Evolutionary conservation across 1,140 invertebrate species (phyloP), one percentile per base, ranked within the genome.

Genomic region (Dreissena polymorpha): DNA sequence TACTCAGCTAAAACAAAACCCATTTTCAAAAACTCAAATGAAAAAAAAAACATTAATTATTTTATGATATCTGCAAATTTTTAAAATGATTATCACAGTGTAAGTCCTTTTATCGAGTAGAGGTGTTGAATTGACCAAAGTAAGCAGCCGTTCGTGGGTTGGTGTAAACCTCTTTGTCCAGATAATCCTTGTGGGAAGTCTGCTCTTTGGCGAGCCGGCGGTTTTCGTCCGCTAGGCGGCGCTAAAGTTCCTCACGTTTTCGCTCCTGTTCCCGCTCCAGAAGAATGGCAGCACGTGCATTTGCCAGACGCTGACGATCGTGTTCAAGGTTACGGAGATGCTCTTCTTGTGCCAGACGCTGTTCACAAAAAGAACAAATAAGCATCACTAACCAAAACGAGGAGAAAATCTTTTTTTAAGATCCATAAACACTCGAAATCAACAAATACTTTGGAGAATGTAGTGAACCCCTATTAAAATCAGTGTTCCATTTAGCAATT

Each of bases 61-160:
- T 39, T 39, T 39, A 39, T 39, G 2, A 39, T 39, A 8, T 5
- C 39, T 39, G 39, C 39, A 39, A 39, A 39, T 8, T 39, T 39
- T 39, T 5, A 39, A 39, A 39, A 39, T 8, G 39, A 39, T 39
- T 39, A 39, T 39, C 39, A 39, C 39, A 39, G 39, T 39, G 39
- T 39, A 39, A 39, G 39, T 39, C 39, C 27, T 55, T 80, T 89
- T 92, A 97, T 92, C 96, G 94, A 21, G 95, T 95, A 29, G 94
- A 94, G 84, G 94, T 96, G 92, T 97, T 97, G 89, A 97, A 97
- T 91, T 97, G 96, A 86, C 95, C 94, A 88, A 95, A 97, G 91
- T 95, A 97, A 8, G 95, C 95, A 0, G 95, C 93, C 1, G 94
- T 95, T 0, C 95, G 95, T 65, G 93, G 93, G 91, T 96, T 96